Conservation (phyloP, 2,888 invertebrate genomes). For the Cryptus armator region DNA sequence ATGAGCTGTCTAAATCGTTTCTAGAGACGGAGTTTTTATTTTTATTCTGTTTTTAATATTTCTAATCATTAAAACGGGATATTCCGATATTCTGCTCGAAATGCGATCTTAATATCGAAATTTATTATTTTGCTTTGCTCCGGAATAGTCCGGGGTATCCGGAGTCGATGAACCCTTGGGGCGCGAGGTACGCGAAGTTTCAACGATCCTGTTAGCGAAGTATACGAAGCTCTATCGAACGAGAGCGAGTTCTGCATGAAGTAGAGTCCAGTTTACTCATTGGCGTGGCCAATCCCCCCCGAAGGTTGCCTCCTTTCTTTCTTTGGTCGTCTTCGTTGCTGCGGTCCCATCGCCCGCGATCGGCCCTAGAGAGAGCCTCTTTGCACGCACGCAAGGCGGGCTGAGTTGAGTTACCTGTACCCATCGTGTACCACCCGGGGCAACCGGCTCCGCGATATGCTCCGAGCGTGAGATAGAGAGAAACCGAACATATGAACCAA, state of each 20-base stretch:
- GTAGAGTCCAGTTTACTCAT: slow-evolving; percentile 65
- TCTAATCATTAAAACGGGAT: neutral
- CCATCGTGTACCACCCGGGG: slow-evolving; percentile 71
- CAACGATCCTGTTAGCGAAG: slow-evolving; percentile 53
- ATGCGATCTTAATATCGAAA: neutral
- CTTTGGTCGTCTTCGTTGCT: slow-evolving; percentile 64
- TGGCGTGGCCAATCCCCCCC: slow-evolving; percentile 57
- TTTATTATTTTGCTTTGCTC: neutral
- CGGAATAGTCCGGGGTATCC: neutral
- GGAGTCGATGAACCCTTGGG: slow-evolving; percentile 57
- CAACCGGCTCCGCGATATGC: slow-evolving; percentile 80
- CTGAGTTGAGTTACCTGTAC: slow-evolving; percentile 59
- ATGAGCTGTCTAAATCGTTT: too few species aligned
- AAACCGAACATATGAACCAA: slow-evolving; percentile 31
- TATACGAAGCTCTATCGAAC: slow-evolving; percentile 32
- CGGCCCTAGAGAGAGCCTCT: slow-evolving; percentile 58
- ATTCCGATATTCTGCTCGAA: neutral
- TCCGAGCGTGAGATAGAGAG: slow-evolving; percentile 63
- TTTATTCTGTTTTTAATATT: too few species aligned
- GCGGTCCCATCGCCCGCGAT: slow-evolving; percentile 53
- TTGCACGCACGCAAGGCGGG: slow-evolving; percentile 71
- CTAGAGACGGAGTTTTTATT: too few species aligned
- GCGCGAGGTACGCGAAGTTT: slow-evolving; percentile 35
- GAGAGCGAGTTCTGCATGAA: slow-evolving; percentile 58
- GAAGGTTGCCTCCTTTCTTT: slow-evolving; percentile 67